Evolutionary conservation across 2,888 invertebrate species (phyloP), one percentile per base, ranked within the genome.

Genomic region (Tetranychus truncatus): DNA sequence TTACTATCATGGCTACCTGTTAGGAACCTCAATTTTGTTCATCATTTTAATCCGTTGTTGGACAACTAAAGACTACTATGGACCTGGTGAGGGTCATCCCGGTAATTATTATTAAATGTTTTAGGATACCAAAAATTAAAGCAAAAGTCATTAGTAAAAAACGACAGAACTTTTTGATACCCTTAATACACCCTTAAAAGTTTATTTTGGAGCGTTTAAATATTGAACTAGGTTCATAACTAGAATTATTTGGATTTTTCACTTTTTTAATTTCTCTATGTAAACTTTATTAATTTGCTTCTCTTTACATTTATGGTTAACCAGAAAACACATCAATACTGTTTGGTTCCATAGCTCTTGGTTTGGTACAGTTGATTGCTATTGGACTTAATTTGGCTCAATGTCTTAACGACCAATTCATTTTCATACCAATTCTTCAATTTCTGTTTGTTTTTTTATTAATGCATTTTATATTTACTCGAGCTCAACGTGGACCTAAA

Each of bases 381-480:
- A 71, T 75, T 67, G 71, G 73, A 24, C 73, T 77, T 1, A 71
- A 76, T 21, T 65, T 76, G 11, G 45, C 71, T 8, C 24, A 75
- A n/a, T 76, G 76, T 55, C 20, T 76, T 7, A 24, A 76, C 6
- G 55, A 66, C 20, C 55, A 75, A 21, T 75, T 75, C 20, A 44
- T 77, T n/a, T 44, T 76, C 34, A 21, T 77, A 11, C 76, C 77
- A n/a, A 45, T 77, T 3, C 74, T 76, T 3, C 66, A 77, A 20
- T 77, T 77, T 66, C 18, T 46, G 4, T 77, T 75, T 24, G 72
- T 67, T 18, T 65, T 75, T 18, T 66, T 77, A n/a, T 46, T 77
- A 1, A 77, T 76, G 74, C 77, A 77, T 65, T 77, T 75, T 44
- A 45, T 77, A 11, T 66, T 77, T 20, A 72, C 76, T 9, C 77